These are phyloP conservation scores for Nyctibius bracteatus DNA, from an alignment of 2,113 vertebrate genomes.

Conservation along the genomic window DNA sequence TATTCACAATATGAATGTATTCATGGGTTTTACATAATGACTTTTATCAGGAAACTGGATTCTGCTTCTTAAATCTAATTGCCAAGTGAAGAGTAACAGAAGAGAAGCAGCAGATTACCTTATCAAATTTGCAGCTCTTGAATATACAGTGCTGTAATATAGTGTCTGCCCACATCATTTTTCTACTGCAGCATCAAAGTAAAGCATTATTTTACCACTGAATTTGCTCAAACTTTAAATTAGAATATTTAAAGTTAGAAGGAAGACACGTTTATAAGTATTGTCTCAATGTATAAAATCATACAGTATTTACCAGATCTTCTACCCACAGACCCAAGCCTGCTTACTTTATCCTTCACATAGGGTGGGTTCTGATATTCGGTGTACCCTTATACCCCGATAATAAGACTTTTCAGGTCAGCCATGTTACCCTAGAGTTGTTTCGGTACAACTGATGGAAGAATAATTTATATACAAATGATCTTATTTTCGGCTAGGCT, in stretches of 20 bases:
- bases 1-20: conserved; percentile 80
- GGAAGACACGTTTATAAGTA: conserved; percentile 44
- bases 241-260: conserved; percentile 57
- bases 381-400: fast-evolving
- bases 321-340: neutral
- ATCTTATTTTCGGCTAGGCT: neutral
- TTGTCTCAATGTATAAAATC: conserved; percentile 39
- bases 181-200: conserved; percentile 72
- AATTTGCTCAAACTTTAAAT: conserved; percentile 71
- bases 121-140: conserved; percentile 80
- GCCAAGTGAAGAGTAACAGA: conserved; percentile 76
- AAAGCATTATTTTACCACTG: conserved; percentile 67
- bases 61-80: conserved; percentile 80
- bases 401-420: neutral
- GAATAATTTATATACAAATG: neutral
- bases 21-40: conserved; percentile 80
- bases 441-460: neutral
- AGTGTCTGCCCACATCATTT: conserved; percentile 74
- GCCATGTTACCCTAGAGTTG: neutral
- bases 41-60: conserved; percentile 79
- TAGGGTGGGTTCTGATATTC: neutral
- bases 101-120: conserved; percentile 77
- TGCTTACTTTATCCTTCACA: neutral
- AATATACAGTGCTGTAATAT: conserved; percentile 76
- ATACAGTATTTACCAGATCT: neutral